Conservation (phyloP, 1,140 invertebrate genomes). For the Drosophila bocki region DNA sequence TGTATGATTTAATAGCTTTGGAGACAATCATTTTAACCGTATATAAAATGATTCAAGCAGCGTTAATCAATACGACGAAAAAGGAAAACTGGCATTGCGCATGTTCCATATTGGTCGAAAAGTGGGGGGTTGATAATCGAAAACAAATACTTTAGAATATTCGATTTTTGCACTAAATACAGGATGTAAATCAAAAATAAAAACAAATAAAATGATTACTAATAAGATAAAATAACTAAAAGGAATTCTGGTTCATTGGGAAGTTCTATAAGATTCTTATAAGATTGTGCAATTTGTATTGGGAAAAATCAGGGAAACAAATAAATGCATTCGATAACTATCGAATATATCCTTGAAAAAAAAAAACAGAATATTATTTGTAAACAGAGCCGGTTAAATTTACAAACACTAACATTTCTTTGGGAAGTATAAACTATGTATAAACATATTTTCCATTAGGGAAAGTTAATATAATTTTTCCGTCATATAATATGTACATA, state of each 20-base stretch:
- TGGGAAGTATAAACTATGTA: background rate
- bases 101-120: constrained; percentile 17
- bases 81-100: constrained; percentile 42
- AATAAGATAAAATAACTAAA: background rate
- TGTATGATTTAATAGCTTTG: constrained; percentile 83
- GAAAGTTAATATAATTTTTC: constrained; percentile 20
- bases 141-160: constrained; percentile 12
- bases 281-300: background rate
- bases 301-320: background rate
- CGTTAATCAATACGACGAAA: constrained; percentile 65
- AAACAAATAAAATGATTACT: background rate
- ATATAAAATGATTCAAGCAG: constrained; percentile 45
- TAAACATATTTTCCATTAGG: background rate
- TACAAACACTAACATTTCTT: constrained; percentile 1
- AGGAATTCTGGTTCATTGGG: background rate
- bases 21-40: constrained; percentile 81
- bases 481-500: constrained; percentile 12
- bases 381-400: constrained; percentile 24
- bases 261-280: background rate
- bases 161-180: constrained; percentile 7
- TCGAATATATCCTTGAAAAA: constrained; percentile 12
- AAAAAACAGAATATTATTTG: constrained; percentile 1
- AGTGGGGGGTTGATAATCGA: constrained; percentile 24
- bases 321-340: constrained; percentile 15
- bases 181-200: background rate